Evolutionary conservation across 2,888 invertebrate species (phyloP), one percentile per base, ranked within the genome.

Genomic region (Synergus japonicus): DNA sequence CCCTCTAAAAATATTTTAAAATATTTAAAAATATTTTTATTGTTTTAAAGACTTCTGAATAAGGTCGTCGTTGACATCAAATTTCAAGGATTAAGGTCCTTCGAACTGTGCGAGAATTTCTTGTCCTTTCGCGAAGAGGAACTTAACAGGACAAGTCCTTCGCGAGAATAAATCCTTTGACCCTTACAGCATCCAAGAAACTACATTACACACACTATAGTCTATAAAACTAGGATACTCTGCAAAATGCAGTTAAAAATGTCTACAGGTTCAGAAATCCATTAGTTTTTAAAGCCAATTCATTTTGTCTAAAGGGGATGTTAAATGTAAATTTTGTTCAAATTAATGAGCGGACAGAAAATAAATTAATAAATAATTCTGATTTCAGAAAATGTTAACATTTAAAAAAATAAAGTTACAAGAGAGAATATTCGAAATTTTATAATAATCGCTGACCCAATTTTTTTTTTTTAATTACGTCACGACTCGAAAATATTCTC

Each of bases 101-200:
- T 22, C 22, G 44, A 67, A 66, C 44, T 4, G 8, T 43, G 18
- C 67, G 4, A 67, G 12, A 43, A 66, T 66, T 66, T 43, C 66
- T 66, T 43, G 66, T 41, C n/a, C 43, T 66, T 66, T 66, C 66
- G 66, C 43, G 13, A n/a, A 43, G 18, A 66, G 18, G 66, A 18
- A 67, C 46, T 67, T 67, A 12, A 18, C 18, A 67, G 67, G 67
- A 67, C 67, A 67, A 67, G 44, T 67, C 67, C 46, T 67, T 67
- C 44, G 44, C 18, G 44, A 4, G 22, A 67, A 67, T 67, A 67
- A 67, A 67, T 67, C 67, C 46, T 67, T 12, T 4, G 66, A 9
- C 44, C 37, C 65, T 65, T 15, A 66, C 15, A 66, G 44, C 18
- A 44, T 41, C 66, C 18, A 65, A 2, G 41, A 13, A 66, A 44